Percentiles rank a stretch among this genome's conserved stretches.
Conservation (phyloP, 2,113 vertebrate species). For the Serilophus lunatus region DNA sequence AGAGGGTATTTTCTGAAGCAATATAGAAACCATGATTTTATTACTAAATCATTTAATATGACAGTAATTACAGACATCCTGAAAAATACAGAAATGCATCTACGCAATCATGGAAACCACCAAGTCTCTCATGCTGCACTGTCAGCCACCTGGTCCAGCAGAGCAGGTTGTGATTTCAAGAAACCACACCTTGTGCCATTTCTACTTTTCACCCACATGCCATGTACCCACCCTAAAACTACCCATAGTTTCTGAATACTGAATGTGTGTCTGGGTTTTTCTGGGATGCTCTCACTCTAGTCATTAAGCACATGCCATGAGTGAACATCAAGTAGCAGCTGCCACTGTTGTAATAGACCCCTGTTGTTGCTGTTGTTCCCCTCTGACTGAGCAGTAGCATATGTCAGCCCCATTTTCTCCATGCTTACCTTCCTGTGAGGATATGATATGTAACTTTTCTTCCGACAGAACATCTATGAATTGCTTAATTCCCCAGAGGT, state of each 20-base stretch:
- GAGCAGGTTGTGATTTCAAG: neutral
- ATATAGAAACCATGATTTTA: conserved; percentile 9
- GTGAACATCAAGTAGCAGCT: neutral
- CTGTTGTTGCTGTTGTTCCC: rapidly evolving
- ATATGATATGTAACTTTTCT: neutral
- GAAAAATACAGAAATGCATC: neutral
- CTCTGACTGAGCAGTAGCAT: neutral
- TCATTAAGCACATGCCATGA: neutral
- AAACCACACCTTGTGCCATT: neutral
- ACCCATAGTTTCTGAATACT: neutral
- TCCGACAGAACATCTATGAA: neutral
- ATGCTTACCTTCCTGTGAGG: neutral
- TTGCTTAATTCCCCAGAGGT: neutral
- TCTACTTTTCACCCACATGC: neutral
- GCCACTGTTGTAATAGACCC: neutral
- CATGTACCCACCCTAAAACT: neutral
- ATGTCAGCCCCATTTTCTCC: neutral
- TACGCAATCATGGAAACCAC: neutral
- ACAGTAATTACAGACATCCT: neutral
- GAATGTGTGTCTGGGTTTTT: neutral
- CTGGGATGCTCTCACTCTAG: neutral
- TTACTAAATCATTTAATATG: neutral
- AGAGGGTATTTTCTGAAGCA: conserved; percentile 36
- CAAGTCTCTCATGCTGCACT: neutral
- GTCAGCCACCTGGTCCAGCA: neutral